These are phyloP conservation scores for Athalia circularis DNA, from an alignment of 2,888 invertebrate genomes.

Conservation along the genomic window DNA sequence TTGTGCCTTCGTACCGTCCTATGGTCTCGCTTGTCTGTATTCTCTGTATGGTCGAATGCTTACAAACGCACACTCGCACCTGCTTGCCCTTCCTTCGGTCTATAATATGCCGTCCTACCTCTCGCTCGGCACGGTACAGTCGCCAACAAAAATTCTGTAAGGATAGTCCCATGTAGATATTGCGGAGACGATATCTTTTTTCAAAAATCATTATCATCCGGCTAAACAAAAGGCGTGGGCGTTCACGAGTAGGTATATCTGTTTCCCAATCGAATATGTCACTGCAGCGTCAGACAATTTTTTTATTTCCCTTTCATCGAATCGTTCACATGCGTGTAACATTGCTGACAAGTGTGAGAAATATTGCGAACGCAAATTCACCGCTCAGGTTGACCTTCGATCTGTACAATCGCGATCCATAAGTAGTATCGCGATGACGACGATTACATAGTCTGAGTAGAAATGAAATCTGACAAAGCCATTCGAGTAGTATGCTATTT, in stretches of 20 bases:
- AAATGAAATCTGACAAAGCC: too few relatives aligned
- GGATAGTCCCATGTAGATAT: background rate
- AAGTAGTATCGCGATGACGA: too few relatives aligned
- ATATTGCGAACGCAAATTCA: too few relatives aligned
- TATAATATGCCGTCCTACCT: slow-evolving; percentile 1
- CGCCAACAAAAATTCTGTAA: background rate
- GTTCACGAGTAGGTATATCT: background rate
- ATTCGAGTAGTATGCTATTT: too few relatives aligned
- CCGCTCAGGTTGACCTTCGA: too few relatives aligned
- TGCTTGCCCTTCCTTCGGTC: slow-evolving; percentile 63
- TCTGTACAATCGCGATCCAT: too few relatives aligned
- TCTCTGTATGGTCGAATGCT: background rate
- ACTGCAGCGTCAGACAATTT: background rate
- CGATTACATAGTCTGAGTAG: too few relatives aligned
- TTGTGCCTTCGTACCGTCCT: slow-evolving; percentile 11
- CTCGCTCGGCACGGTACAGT: slow-evolving; percentile 24
- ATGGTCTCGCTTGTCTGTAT: background rate
- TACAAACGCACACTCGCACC: slow-evolving; percentile 64
- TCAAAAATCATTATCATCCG: slow-evolving; percentile 26
- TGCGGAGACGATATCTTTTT: background rate
- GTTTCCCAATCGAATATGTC: background rate
- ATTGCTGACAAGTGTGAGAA: too few relatives aligned
- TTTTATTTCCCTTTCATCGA: too few relatives aligned
- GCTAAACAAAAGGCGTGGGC: slow-evolving; percentile 1
- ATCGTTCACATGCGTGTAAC: too few relatives aligned